Conservation (phyloP, 92 coral and sea anemone genomes). For the Desmophyllum pertusum region DNA sequence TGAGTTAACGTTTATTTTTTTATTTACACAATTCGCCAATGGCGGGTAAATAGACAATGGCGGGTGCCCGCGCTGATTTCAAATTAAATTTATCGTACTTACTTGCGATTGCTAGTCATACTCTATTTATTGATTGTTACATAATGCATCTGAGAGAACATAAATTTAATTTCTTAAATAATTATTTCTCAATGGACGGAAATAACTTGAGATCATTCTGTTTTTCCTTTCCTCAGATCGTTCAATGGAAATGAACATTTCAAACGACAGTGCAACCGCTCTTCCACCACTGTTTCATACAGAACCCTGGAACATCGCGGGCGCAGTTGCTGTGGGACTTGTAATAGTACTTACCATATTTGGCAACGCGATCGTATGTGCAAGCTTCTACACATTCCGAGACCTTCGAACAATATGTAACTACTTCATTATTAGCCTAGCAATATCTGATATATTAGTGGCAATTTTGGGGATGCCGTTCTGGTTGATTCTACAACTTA, state of each 20-base stretch:
- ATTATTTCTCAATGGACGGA: too few species aligned
- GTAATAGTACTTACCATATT: conserved; percentile 81
- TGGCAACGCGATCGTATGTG: conserved; percentile 88
- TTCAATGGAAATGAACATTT: conserved; percentile 13
- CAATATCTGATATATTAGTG: conserved; percentile 85
- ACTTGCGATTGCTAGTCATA: too few species aligned
- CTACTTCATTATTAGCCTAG: conserved; percentile 88
- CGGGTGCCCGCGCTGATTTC: too few species aligned
- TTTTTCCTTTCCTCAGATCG: conserved; percentile 11
- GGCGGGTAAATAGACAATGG: too few species aligned
- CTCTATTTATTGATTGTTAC: too few species aligned
- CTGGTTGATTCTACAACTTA: conserved; percentile 81
- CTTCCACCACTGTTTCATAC: conserved; percentile 16
- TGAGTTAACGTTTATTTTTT: too few species aligned
- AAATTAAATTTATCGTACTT: too few species aligned
- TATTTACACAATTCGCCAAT: too few species aligned
- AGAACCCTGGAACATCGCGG: conserved; percentile 63
- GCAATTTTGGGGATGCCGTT: conserved; percentile 89
- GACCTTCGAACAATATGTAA: conserved; percentile 94
- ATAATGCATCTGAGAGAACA: too few species aligned
- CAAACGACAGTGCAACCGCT: conserved; percentile 4
- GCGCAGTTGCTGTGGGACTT: conserved; percentile 78
- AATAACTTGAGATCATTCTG: not conserved
- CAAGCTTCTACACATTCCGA: conserved; percentile 87
- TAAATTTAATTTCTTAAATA: too few species aligned